phyloP scores from a whole-genome alignment of 2,888 invertebrate genomes.

The Disparrhopalites patrizii region DNA sequence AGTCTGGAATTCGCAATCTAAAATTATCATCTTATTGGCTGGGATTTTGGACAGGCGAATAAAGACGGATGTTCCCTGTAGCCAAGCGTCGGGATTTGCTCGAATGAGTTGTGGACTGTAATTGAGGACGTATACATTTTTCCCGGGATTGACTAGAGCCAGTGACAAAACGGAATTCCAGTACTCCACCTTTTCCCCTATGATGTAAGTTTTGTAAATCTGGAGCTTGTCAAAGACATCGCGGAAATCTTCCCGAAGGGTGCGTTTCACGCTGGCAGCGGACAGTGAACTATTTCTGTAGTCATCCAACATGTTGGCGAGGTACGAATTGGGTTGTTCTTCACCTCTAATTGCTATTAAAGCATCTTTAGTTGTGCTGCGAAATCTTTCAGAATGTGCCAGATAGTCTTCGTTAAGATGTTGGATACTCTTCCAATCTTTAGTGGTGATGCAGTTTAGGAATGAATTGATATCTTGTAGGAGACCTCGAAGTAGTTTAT shows the following conservation, averaged over 20 bases:
- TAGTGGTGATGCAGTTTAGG: not conserved
- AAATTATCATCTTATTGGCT: not conserved
- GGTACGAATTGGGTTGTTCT: not conserved
- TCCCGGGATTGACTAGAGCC: not conserved
- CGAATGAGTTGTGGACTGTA: not conserved
- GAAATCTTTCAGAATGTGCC: not conserved
- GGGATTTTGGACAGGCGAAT: not conserved
- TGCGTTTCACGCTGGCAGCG: not conserved
- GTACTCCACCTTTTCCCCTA: not conserved
- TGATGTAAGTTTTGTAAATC: not conserved
- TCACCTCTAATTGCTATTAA: not conserved
- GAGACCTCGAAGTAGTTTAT: not conserved
- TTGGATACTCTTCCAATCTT: not conserved
- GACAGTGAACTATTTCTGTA: not conserved
- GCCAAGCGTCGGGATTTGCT: not conserved
- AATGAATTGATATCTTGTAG: not conserved
- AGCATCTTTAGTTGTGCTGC: not conserved
- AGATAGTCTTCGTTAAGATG: not conserved
- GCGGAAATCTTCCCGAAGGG: not conserved
- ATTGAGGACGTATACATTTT: not conserved
- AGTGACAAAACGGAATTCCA: not conserved
- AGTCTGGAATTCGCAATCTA: not conserved
- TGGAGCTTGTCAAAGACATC: not conserved
- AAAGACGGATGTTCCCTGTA: not conserved
- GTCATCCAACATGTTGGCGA: not conserved